Base-by-base conservation (phyloP, 2,113 vertebrate genomes). In the Xyliphius kryptos region DNA sequence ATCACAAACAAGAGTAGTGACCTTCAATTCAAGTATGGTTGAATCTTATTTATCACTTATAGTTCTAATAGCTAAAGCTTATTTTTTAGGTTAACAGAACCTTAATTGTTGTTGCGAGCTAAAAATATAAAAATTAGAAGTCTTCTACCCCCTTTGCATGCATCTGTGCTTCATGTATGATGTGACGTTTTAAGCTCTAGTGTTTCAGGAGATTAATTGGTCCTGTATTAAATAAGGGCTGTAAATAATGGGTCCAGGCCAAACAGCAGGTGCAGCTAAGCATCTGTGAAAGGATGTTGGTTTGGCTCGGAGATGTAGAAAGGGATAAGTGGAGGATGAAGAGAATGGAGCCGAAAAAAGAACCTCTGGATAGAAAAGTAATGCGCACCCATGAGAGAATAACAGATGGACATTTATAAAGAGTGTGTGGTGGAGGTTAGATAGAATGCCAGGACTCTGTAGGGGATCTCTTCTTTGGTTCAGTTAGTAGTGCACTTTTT, bases 391-490 rank as follows among this genome's bases (percentile, higher is more conserved):
- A 74, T 69, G 83, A 80, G 86, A 87, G 66, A 76, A 78, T 60
- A 80, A 82, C 84, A 89, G 87, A 86, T 88, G 86, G 86, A 84
- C 85, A 66, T 84, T 85, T 79, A 83, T 77, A 73, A 77, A 74
- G 83, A 82, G 79, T 77, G 15, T 59, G 40, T 48, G 59, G 77
- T 79, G 82, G 82, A 82, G 80, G 85, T 86, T 83, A 85, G 77
- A 82, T 79, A 72, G 78, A 78, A 81, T 82, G 79, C 79, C 66
- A 77, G 80, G 78, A 76, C 79, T 79, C 77, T 78, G 83, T 74
- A 80, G 77, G 79, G 70, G 74, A 56, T 71, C 47, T 49, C 9
- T 71, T 59, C 7, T 55, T 74, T 74, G 77, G 76, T 83, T 84
- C 76, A 79, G 66, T 70, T 49, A 46, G 47, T 51, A 66, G 55